phyloP scores from a whole-genome alignment of 1,140 invertebrate genomes.

The Hylaeus anthracinus region DNA sequence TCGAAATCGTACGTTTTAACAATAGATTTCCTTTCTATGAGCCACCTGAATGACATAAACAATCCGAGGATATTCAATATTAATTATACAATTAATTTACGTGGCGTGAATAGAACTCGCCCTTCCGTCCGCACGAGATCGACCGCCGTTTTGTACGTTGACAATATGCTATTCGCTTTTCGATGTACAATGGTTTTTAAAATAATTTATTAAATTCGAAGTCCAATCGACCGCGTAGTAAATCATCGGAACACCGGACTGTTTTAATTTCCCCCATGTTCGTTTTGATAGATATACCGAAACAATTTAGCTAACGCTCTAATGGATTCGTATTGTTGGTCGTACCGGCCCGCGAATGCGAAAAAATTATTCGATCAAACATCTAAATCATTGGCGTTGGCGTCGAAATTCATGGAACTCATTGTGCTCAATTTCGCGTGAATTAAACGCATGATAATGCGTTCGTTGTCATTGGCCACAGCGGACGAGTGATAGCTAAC shows the following conservation, averaged over 20 bases:
- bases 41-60: conserved; percentile 53
- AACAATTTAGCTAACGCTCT: conserved; percentile 38
- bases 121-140: conserved; percentile 50
- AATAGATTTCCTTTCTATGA: conserved; percentile 57
- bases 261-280: conserved; percentile 37
- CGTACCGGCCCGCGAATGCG: not conserved
- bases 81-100: conserved; percentile 67
- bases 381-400: conserved; percentile 26
- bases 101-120: conserved; percentile 58
- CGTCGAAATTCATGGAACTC: conserved; percentile 8
- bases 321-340: conserved; percentile 27
- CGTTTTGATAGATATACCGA: conserved; percentile 24
- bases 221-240: conserved; percentile 32
- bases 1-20: conserved; percentile 53
- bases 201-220: conserved; percentile 47
- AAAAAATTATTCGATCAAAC: conserved; percentile 26
- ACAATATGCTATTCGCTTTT: conserved; percentile 59
- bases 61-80: conserved; percentile 63
- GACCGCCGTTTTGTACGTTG: conserved; percentile 34
- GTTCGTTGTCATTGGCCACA: not conserved
- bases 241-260: conserved; percentile 38
- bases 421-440: conserved; percentile 11
- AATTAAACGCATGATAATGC: conserved; percentile 12
- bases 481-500: conserved; percentile 15
- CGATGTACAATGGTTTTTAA: conserved; percentile 45